These are phyloP conservation scores for Melanerpes formicivorus DNA, from an alignment of 2,113 vertebrate species.

Conservation along the genomic window DNA sequence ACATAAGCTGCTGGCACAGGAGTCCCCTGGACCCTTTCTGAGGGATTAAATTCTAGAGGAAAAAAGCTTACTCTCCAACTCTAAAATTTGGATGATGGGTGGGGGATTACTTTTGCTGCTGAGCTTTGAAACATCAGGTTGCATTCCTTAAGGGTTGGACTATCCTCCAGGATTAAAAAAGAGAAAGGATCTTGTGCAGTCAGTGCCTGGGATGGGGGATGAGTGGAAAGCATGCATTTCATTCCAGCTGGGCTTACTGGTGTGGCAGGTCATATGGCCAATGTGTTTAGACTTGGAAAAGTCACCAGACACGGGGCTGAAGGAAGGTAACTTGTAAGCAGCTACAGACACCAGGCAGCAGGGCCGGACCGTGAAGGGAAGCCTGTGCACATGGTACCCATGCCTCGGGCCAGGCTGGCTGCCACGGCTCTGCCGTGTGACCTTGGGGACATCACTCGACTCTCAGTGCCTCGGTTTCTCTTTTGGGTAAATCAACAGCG, in stretches of 20 bases:
- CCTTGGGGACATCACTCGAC: background rate
- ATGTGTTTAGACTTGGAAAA: background rate
- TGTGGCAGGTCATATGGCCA: background rate
- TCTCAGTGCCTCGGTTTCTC: background rate
- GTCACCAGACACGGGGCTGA: background rate
- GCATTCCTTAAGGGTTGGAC: background rate
- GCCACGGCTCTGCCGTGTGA: background rate
- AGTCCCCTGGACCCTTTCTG: background rate
- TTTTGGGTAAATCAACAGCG: background rate
- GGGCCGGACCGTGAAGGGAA: background rate
- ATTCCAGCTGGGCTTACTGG: background rate
- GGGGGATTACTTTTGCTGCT: background rate
- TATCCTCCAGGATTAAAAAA: background rate
- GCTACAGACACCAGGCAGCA: background rate
- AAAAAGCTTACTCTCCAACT: background rate
- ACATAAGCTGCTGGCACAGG: background rate
- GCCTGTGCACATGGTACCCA: background rate
- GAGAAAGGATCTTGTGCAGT: background rate
- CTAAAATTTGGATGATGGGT: background rate
- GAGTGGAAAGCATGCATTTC: background rate
- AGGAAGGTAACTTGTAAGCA: background rate
- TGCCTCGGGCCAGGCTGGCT: background rate
- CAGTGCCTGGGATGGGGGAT: background rate
- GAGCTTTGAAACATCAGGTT: background rate
- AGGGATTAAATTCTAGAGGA: background rate